Evolutionary conservation across 2,113 vertebrate genomes (phyloP).

Genomic region (Quiscalus mexicanus): DNA sequence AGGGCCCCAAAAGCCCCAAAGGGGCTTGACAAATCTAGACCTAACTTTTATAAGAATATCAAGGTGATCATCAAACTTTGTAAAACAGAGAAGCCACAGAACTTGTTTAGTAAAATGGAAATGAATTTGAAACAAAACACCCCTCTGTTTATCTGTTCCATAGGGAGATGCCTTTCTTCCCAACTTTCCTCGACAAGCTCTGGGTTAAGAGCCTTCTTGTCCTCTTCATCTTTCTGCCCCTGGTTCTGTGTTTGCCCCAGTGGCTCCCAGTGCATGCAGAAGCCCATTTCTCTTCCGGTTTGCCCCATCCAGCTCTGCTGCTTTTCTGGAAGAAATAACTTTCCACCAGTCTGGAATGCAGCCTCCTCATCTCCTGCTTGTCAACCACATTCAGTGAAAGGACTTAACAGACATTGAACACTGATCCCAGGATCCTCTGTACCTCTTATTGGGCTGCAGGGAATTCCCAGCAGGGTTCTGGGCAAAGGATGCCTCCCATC

Average conservation of each 20-base stretch:
- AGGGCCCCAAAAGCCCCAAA: background rate
- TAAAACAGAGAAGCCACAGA: background rate
- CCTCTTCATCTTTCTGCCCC: background rate
- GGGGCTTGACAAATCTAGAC: background rate
- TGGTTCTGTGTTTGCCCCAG: background rate
- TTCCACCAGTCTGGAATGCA: background rate
- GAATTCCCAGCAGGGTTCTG: background rate
- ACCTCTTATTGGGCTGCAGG: background rate
- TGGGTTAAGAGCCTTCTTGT: background rate
- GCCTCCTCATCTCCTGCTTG: background rate
- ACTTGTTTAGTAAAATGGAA: background rate
- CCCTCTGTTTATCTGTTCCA: background rate
- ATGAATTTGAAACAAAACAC: background rate
- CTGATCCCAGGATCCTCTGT: fast-evolving
- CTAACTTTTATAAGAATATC: background rate
- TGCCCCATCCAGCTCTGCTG: background rate
- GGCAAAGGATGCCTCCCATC: background rate
- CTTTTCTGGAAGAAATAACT: background rate
- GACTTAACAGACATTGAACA: background rate
- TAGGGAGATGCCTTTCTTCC: background rate
- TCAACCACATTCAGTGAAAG: background rate
- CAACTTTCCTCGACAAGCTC: background rate
- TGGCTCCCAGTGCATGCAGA: background rate
- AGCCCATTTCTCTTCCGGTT: background rate
- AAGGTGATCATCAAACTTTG: background rate